Percentiles rank a stretch among this genome's conserved stretches.
These are phyloP conservation scores for Phaethon lepturus DNA, from an alignment of 2,113 vertebrate species.

Conservation along the genomic window DNA sequence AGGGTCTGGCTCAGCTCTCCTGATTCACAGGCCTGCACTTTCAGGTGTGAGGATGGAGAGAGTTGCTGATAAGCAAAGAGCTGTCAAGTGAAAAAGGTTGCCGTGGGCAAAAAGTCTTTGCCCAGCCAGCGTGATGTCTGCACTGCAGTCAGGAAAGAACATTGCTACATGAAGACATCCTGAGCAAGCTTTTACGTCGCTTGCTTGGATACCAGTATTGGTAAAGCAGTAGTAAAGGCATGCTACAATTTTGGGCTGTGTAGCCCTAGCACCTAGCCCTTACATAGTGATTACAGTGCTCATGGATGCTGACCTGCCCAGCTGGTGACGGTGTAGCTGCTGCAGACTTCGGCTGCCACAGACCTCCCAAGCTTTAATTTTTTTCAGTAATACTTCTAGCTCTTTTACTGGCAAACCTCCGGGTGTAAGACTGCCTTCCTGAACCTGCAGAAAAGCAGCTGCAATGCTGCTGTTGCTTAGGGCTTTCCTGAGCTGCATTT, in stretches of 20 bases:
- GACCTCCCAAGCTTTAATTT: not conserved
- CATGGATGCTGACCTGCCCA: not conserved
- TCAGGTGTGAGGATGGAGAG: not conserved
- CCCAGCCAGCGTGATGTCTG: not conserved
- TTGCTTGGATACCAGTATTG: not conserved
- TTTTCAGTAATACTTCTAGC: not conserved
- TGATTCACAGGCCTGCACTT: not conserved
- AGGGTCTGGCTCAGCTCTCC: not conserved
- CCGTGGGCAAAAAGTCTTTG: fast-evolving
- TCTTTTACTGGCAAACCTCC: not conserved
- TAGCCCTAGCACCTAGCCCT: not conserved
- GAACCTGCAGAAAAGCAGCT: not conserved
- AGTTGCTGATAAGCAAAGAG: not conserved
- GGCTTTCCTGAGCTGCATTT: not conserved
- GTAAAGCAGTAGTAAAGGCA: not conserved
- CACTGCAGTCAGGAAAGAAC: not conserved
- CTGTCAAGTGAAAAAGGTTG: not conserved
- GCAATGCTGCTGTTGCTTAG: not conserved
- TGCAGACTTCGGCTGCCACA: not conserved
- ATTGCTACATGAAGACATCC: fast-evolving
- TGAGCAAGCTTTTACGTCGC: not conserved
- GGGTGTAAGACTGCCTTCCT: not conserved
- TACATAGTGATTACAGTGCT: not conserved
- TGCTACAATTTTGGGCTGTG: fast-evolving
- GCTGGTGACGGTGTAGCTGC: not conserved